Percentiles rank a stretch among this genome's conserved stretches.
phyloP scores from a whole-genome alignment of 2,113 vertebrate species.

The Cyanoliseus patagonus region DNA sequence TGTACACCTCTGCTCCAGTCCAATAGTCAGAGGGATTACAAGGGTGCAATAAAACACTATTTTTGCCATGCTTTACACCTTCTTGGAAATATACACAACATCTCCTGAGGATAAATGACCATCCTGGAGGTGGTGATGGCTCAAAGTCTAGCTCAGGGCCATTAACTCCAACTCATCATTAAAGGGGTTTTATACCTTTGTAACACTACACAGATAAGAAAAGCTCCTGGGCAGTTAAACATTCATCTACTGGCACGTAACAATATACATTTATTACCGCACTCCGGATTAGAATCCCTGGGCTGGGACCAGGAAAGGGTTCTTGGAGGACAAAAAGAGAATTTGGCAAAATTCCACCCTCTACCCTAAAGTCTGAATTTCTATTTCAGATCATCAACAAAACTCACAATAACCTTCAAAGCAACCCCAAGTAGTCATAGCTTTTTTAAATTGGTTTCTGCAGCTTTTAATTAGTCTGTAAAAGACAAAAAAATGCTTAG shows the following conservation, averaged over 20 bases:
- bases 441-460: background rate
- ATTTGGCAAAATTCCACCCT: accelerated
- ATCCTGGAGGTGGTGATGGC: background rate
- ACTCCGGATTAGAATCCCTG: background rate
- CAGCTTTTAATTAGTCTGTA: background rate
- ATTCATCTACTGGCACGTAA: background rate
- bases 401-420: background rate
- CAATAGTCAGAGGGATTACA: background rate
- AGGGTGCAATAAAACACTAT: background rate
- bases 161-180: background rate
- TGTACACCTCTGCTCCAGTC: background rate
- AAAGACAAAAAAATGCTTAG: background rate
- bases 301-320: background rate
- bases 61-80: background rate
- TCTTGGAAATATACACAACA: background rate
- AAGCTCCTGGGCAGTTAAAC: background rate
- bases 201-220: background rate
- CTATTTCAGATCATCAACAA: background rate
- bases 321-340: background rate
- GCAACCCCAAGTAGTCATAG: accelerated
- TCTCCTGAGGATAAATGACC: background rate
- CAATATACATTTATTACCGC: background rate
- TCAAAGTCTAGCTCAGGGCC: background rate
- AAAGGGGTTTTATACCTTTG: background rate
- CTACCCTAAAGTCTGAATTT: accelerated